These are phyloP conservation scores for Abrostola triplasia DNA, from an alignment of 2,888 invertebrate species.

Conservation along the genomic window DNA sequence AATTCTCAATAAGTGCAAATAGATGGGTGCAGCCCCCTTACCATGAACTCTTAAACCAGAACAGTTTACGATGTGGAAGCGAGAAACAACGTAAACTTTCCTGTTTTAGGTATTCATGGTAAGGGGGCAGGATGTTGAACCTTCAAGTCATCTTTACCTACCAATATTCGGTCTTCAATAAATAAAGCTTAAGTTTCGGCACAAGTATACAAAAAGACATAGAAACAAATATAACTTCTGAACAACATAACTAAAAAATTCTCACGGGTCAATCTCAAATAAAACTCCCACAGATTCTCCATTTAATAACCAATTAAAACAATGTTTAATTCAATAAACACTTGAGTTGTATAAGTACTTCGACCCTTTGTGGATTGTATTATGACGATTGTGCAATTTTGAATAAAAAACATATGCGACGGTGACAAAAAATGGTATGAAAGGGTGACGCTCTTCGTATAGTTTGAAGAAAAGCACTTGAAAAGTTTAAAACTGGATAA, in stretches of 20 bases:
- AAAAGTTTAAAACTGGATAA: conserved; percentile 70
- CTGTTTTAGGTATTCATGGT: too few species aligned
- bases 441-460: conserved; percentile 59
- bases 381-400: conserved; percentile 70
- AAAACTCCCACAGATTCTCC: conserved; percentile 18
- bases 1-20: too few species aligned
- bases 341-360: conserved; percentile 68
- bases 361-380: conserved; percentile 64
- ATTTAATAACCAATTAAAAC: conserved; percentile 54
- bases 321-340: conserved; percentile 59
- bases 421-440: conserved; percentile 38
- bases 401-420: conserved; percentile 77
- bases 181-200: too few species aligned
- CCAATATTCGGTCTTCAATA: too few species aligned
- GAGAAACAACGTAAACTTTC: too few species aligned
- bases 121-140: too few species aligned
- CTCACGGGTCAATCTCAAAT: conserved; percentile 16
- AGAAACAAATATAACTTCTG: too few species aligned
- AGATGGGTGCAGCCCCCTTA: too few species aligned
- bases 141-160: too few species aligned
- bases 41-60: too few species aligned
- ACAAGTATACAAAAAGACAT: too few species aligned
- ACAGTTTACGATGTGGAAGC: too few species aligned
- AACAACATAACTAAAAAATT: conserved; percentile 1
- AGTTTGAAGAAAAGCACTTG: conserved; percentile 67